A percentile compares a stretch with the other conserved stretches of the same genome.
phyloP scores from a whole-genome alignment of 2,113 vertebrate genomes.

The Festucalex cinctus region DNA sequence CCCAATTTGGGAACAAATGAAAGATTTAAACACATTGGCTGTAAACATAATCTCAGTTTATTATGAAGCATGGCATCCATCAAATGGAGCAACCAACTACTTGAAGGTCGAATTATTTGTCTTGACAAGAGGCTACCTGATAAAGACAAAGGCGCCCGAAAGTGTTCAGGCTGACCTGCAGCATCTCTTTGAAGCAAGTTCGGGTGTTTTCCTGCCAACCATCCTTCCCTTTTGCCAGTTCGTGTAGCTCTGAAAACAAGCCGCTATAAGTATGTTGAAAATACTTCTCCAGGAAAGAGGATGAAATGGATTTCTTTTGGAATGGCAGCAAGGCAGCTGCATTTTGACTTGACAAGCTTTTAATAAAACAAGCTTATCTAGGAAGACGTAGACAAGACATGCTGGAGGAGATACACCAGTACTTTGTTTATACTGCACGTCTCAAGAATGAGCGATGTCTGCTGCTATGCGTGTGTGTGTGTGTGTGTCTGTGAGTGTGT shows the following conservation, averaged over 20 bases:
- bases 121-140: slow-evolving; percentile 38
- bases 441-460: slow-evolving; percentile 21
- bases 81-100: slow-evolving; percentile 3
- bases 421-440: slow-evolving; percentile 33
- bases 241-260: slow-evolving; percentile 23
- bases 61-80: background rate
- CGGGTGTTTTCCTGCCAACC: background rate
- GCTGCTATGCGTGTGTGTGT: slow-evolving; percentile 8
- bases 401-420: slow-evolving; percentile 28
- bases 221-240: background rate
- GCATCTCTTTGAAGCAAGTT: slow-evolving; percentile 8
- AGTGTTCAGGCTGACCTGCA: slow-evolving; percentile 27
- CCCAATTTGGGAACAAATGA: background rate
- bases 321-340: slow-evolving; percentile 8
- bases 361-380: slow-evolving; percentile 45
- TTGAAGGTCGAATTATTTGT: slow-evolving; percentile 17
- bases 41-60: background rate
- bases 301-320: slow-evolving; percentile 18
- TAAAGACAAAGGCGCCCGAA: slow-evolving; percentile 38
- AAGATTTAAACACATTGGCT: background rate
- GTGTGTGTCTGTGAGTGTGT: slow-evolving; percentile 15
- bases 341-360: slow-evolving; percentile 30
- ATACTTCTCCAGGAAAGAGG: too few species aligned
- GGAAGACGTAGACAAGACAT: slow-evolving; percentile 35
- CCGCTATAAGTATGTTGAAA: background rate